phyloP scores from a whole-genome alignment of 2,113 vertebrate genomes.

The Montifringilla adamsi region DNA sequence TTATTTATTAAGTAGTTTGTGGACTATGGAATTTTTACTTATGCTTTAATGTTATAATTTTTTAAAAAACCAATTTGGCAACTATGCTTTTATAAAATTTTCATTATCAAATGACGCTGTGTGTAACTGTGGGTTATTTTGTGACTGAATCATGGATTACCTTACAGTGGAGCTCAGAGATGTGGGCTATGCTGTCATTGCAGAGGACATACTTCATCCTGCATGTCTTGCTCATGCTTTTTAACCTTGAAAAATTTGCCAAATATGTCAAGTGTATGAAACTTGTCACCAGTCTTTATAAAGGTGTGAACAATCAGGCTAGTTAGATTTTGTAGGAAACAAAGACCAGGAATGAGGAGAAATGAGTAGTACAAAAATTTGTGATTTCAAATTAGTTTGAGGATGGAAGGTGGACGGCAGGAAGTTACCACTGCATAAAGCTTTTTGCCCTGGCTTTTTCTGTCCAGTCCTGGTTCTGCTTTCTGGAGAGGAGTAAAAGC shows the following conservation, averaged over 20 bases:
- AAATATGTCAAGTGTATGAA: background rate
- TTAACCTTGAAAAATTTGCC: background rate
- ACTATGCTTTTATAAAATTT: background rate
- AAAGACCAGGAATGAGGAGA: background rate
- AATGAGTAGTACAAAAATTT: background rate
- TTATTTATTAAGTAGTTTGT: constrained; percentile 29
- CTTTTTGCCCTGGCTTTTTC: background rate
- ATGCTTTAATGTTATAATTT: background rate
- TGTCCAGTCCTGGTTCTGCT: background rate
- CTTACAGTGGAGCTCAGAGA: background rate
- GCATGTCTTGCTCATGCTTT: background rate
- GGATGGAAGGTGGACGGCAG: background rate
- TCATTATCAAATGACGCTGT: background rate
- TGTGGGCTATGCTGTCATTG: background rate
- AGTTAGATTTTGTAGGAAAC: background rate
- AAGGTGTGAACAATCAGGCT: background rate
- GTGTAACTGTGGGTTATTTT: background rate
- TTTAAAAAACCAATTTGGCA: background rate
- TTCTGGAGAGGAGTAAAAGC: background rate
- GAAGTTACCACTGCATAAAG: background rate
- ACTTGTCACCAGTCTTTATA: background rate
- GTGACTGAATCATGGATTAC: background rate
- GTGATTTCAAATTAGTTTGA: background rate
- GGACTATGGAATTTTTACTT: background rate
- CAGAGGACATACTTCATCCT: background rate